Percentiles rank a stretch among this genome's conserved stretches.
Conservation (phyloP, 2,888 invertebrate species). For the Venusia cambrica region DNA sequence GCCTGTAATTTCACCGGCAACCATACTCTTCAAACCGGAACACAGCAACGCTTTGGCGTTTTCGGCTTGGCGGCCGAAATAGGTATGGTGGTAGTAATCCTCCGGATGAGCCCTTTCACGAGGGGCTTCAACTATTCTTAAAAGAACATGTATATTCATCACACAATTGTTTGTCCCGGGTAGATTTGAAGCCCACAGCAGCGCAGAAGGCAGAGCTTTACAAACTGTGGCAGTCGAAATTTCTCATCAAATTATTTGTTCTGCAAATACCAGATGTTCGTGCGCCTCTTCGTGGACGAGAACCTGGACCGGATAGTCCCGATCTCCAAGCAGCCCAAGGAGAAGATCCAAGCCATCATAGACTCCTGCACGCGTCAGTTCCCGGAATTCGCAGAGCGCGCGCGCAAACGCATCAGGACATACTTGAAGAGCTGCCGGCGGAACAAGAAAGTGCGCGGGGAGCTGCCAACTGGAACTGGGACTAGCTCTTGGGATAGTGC, state of each 20-base stretch:
- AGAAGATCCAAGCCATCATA: slow-evolving; percentile 98
- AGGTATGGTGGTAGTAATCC: too few species aligned
- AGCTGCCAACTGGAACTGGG: slow-evolving; percentile 74
- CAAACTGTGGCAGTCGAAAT: too few species aligned
- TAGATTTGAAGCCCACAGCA: too few species aligned
- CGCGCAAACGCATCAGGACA: slow-evolving; percentile 95
- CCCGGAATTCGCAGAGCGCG: slow-evolving; percentile 97
- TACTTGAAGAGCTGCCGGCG: slow-evolving; percentile 97
- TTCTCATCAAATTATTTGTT: background rate
- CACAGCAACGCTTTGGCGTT: too few species aligned
- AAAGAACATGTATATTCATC: too few species aligned
- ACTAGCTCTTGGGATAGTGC: slow-evolving; percentile 91
- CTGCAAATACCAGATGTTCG: slow-evolving; percentile 93
- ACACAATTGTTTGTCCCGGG: too few species aligned
- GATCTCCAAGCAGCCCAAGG: slow-evolving; percentile 98
- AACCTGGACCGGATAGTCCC: slow-evolving; percentile 98
- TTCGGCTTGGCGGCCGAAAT: too few species aligned
- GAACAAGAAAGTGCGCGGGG: slow-evolving; percentile 95
- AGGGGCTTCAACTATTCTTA: too few species aligned
- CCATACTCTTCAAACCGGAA: too few species aligned
- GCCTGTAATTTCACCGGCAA: too few species aligned
- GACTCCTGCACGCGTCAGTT: slow-evolving; percentile 98
- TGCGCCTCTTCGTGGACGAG: slow-evolving; percentile 97
- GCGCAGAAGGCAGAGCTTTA: too few species aligned
- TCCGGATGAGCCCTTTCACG: too few species aligned